These are phyloP conservation scores for Bactericera cockerelli DNA, from an alignment of 1,140 invertebrate species.

Conservation along the genomic window DNA sequence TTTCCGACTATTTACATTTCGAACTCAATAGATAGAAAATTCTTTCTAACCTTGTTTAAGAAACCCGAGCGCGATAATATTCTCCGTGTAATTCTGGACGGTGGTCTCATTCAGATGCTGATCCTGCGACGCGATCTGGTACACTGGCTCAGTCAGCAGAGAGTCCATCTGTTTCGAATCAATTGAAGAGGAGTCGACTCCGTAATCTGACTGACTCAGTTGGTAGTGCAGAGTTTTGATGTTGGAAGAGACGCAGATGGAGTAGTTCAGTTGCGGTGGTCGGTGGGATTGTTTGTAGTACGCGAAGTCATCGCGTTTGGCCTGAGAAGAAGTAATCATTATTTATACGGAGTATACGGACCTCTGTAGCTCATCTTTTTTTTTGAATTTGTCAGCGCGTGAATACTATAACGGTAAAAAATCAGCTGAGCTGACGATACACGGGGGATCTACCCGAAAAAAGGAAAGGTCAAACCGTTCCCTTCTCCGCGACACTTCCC, in stretches of 20 bases:
- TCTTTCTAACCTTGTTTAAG: slow-evolving; percentile 51
- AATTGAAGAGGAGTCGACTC: slow-evolving; percentile 43
- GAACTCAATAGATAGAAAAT: no score
- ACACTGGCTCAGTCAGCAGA: slow-evolving; percentile 61
- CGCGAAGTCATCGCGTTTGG: slow-evolving; percentile 57
- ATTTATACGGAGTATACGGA: no score
- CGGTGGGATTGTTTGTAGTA: slow-evolving; percentile 49
- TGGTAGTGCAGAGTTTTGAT: slow-evolving; percentile 57
- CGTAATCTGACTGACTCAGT: slow-evolving; percentile 54
- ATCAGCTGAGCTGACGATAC: no score
- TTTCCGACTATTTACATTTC: no score
- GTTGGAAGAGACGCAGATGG: slow-evolving; percentile 63
- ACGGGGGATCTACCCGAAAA: no score
- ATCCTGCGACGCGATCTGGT: slow-evolving; percentile 54
- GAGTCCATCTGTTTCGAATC: slow-evolving; percentile 56
- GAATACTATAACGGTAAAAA: no score
- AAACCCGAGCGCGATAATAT: slow-evolving; percentile 55
- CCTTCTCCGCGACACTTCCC: no score
- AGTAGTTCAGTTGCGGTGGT: slow-evolving; percentile 58
- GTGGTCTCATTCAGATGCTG: slow-evolving; percentile 45
- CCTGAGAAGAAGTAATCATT: slow-evolving; percentile 62
- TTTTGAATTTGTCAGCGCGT: no score
- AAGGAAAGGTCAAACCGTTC: no score
- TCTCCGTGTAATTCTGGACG: slow-evolving; percentile 65
- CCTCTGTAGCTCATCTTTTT: no score